Evolutionary conservation across 2,113 vertebrate genomes (phyloP).

Genomic region (Raja brachyura): DNA sequence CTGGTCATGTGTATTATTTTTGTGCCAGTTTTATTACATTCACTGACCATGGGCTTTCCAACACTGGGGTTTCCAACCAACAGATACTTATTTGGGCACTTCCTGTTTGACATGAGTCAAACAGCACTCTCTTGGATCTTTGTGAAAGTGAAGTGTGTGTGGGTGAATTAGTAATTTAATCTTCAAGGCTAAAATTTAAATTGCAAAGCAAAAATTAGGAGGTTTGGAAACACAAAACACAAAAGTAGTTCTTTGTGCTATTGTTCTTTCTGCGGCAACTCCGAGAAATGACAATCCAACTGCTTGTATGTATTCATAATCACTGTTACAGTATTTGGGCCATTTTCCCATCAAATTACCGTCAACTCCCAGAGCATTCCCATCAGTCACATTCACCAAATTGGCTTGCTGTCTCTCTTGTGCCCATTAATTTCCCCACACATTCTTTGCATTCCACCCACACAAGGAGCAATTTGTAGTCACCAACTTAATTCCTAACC

Average conservation of each 20-base stretch:
- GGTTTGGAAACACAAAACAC: background rate
- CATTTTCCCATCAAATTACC: no score
- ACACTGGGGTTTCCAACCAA: background rate
- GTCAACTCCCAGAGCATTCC: no score
- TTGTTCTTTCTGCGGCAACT: background rate
- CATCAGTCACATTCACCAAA: no score
- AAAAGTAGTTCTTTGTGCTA: background rate
- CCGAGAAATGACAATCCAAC: background rate
- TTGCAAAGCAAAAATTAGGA: background rate
- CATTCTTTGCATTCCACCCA: no score
- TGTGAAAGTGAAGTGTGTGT: background rate
- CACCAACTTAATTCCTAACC: no score
- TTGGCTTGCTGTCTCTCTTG: no score
- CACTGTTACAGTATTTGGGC: no score
- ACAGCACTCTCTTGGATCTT: background rate
- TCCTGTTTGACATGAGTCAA: slow-evolving; percentile 19
- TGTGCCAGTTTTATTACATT: background rate
- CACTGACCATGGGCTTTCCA: background rate
- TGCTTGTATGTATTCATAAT: no score
- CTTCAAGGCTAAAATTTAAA: background rate
- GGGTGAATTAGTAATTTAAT: background rate
- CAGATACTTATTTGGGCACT: background rate
- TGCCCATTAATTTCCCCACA: no score
- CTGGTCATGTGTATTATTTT: background rate
- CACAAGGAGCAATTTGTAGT: no score